Evolutionary conservation across 2,797 vertebrate species (phyloP).

Genomic region (Ctenopoma multispine): DNA sequence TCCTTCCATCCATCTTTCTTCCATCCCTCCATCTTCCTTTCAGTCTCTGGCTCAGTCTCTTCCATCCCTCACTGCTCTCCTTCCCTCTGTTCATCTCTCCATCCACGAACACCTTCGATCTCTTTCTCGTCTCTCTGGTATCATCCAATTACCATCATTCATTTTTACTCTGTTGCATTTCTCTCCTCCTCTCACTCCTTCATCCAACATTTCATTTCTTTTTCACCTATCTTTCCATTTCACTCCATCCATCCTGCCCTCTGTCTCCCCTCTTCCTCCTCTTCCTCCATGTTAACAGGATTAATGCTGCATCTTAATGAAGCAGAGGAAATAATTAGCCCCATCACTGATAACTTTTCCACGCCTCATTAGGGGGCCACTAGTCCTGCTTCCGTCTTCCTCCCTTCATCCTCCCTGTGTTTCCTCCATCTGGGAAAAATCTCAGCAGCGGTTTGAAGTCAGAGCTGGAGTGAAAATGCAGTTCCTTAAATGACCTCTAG

Average conservation of each 20-base stretch:
- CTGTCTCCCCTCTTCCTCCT: background rate
- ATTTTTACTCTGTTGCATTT: background rate
- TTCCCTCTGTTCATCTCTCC: background rate
- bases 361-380: constrained; percentile 74
- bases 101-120: background rate
- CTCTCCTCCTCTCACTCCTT: background rate
- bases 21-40: no score
- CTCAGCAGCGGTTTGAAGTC: background rate
- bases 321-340: constrained; percentile 83
- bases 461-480: background rate
- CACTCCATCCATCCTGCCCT: background rate
- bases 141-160: background rate
- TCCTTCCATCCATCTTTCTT: background rate
- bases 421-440: constrained; percentile 6
- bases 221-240: background rate
- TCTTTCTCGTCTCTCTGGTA: background rate
- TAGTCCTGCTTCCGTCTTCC: constrained; percentile 48
- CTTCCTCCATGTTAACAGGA: constrained; percentile 78
- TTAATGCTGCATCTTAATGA: constrained; percentile 79
- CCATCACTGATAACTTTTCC: constrained; percentile 82
- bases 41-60: no score
- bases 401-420: background rate
- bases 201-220: background rate
- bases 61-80: background rate
- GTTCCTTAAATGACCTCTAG: background rate